Evolutionary conservation across 2,113 vertebrate genomes (phyloP).

Genomic region (Triplophysa dalaica): DNA sequence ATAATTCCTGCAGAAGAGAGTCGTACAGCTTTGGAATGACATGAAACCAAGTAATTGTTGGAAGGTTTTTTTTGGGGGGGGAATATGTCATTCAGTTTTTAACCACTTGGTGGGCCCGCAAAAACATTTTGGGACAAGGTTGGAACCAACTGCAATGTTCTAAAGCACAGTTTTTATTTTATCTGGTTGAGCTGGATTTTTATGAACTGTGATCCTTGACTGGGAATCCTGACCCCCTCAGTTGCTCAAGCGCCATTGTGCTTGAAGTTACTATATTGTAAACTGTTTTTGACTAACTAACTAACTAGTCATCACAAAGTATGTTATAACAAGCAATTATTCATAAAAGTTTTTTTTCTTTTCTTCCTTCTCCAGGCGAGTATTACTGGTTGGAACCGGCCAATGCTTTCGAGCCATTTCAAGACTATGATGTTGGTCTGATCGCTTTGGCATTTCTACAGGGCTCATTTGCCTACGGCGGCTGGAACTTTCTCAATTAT

Average conservation of each 20-base stretch:
- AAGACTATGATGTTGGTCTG: slow-evolving; percentile 83
- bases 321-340: neutral
- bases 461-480: slow-evolving; percentile 90
- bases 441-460: slow-evolving; percentile 88
- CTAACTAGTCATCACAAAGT: neutral
- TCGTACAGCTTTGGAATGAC: no score
- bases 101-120: neutral
- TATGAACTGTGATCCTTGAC: no score
- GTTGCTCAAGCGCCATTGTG: neutral
- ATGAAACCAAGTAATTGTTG: no score
- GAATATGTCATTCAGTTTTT: neutral
- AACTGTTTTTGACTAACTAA: neutral
- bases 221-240: neutral
- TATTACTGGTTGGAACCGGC: slow-evolving; percentile 90
- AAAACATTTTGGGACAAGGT: neutral
- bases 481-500: slow-evolving; percentile 96
- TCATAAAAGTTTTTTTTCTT: neutral
- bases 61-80: no score
- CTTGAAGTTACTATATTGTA: neutral
- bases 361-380: slow-evolving; percentile 71
- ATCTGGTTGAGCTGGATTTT: no score
- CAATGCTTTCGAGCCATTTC: slow-evolving; percentile 86
- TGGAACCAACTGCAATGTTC: neutral
- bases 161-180: no score
- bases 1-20: no score